Evolutionary conservation across 2,888 invertebrate species (phyloP).

Genomic region (Eilema depressum): DNA sequence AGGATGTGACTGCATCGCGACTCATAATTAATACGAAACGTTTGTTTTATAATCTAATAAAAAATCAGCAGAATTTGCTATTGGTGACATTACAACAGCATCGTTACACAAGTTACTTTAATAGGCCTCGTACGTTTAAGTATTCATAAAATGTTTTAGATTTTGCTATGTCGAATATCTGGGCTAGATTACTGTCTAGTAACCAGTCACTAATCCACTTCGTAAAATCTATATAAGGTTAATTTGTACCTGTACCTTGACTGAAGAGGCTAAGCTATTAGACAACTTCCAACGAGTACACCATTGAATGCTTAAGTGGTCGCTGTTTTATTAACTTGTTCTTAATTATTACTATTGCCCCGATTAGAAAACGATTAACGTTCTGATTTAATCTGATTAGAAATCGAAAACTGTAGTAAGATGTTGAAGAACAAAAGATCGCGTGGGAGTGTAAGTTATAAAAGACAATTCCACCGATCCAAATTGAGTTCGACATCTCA

Average conservation of each 20-base stretch:
- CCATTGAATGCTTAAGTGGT: slow-evolving; percentile 68
- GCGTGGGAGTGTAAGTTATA: slow-evolving; percentile 60
- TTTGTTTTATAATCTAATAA: slow-evolving; percentile 86
- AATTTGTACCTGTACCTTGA: slow-evolving; percentile 64
- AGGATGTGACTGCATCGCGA: slow-evolving; percentile 78
- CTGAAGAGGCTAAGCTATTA: slow-evolving; percentile 58
- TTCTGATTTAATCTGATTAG: slow-evolving; percentile 53
- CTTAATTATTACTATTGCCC: slow-evolving; percentile 63
- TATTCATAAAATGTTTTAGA: slow-evolving; percentile 72
- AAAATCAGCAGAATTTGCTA: slow-evolving; percentile 76
- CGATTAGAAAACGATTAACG: slow-evolving; percentile 55
- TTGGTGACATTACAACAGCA: slow-evolving; percentile 67
- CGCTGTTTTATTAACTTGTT: slow-evolving; percentile 61
- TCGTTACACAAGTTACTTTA: slow-evolving; percentile 63
- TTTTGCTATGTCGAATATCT: slow-evolving; percentile 57
- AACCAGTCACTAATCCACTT: not conserved
- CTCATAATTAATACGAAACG: slow-evolving; percentile 85
- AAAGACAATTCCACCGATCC: slow-evolving; percentile 68
- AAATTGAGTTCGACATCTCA: slow-evolving; percentile 84
- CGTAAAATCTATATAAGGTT: slow-evolving; percentile 53
- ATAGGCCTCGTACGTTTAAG: slow-evolving; percentile 68
- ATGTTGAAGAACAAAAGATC: slow-evolving; percentile 57
- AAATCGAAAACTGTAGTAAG: slow-evolving; percentile 49
- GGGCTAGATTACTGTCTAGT: slow-evolving; percentile 23
- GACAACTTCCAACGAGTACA: slow-evolving; percentile 67